Evolutionary conservation across 2,113 vertebrate genomes (phyloP), one percentile per base, ranked within the genome.

Genomic region (Plecotus auritus): DNA sequence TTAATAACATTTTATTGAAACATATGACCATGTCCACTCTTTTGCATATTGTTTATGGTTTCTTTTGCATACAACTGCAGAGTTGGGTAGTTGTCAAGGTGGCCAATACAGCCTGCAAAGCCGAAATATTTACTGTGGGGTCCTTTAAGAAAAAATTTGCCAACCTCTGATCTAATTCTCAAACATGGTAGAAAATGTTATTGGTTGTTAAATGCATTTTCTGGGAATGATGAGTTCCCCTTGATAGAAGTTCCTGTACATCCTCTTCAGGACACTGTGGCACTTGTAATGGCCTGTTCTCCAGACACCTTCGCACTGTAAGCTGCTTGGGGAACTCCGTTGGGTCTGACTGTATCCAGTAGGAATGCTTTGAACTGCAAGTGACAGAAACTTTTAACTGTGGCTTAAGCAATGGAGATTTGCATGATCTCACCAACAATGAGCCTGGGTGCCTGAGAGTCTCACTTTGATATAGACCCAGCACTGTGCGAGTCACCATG

Each of bases 1-100:
- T 77, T 76, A 96, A 91, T 93, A 94, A 96, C 89, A 85, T 90
- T 93, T 97, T 95, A 76, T 90, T 88, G 72, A n/a, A 16, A 85
- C 20, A 1, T 2, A 10, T 2, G 13, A 80, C 20, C 77, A 69
- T 2, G 1, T 10, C 67, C 37, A 9, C 51, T 87, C 17, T 45
- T 85, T 49, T 66, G 28, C 26, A 37, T 85, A 74, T 61, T 7
- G 16, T 9, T 32, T 35, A 3, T 13, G 28, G 2, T 42, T 76
- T 67, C 35, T 22, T 89, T 66, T 26, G n/a, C 26, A 1, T 20
- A 18, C 1, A 51, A 0, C 14, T 64, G 37, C 32, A 32, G 54
- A 91, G 23, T 1, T 14, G 13, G 32, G 22, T 23, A 10, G 7
- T 4, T 66, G 6, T 13, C 23, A 30, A 40, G 47, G n/a, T 54